Evolutionary conservation across 2,797 vertebrate species (phyloP), one percentile per base, ranked within the genome.

Genomic region (Poecilia wingei): DNA sequence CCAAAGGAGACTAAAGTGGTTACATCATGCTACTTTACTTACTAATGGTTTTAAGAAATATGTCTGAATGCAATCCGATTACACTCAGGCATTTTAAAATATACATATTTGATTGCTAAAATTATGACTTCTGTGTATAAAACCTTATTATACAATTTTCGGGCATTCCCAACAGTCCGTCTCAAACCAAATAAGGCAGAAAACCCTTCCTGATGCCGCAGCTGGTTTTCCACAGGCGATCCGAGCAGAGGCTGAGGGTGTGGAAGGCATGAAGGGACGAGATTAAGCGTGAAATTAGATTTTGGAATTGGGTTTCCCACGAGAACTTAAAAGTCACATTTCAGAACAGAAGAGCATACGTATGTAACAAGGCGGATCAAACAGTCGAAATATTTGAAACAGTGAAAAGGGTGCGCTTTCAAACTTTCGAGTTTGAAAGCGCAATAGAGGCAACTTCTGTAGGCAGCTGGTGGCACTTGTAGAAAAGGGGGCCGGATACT

Each of bases 121-220:
- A 70, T 12, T 22, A 39, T 6, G 64, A 22, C 9, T 2, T 4
- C 4, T 2, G 36, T 5, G 7, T 25, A 25, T 16, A 46, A 28
- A 45, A 46, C 39, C 41, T 43, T 45, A 43, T n/a, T n/a, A 6
- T 6, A n/a, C 25, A 69, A 13, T 45, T 28, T 70, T 25, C 41
- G 7, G 22, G 13, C 68, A 43, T n/a, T 69, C 39, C 66, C 4
- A n/a, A 13, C 13, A 9, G 13, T 70, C 13, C 45, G 28, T 8
- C 68, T 70, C n/a, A 14, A 43, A 13, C 66, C 66, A 43, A 43
- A 43, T n/a, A 69, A 43, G 64, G 22, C 64, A 68, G 64, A 68
- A 70, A 45, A n/a, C 14, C 41, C 41, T 45, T 45, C 39, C 68
- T 70, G 41, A 7, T 16, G 22, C 41, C 25, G n/a, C 41, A 45